Conservation (phyloP, 2,797 vertebrate species). For the Allobates femoralis region DNA sequence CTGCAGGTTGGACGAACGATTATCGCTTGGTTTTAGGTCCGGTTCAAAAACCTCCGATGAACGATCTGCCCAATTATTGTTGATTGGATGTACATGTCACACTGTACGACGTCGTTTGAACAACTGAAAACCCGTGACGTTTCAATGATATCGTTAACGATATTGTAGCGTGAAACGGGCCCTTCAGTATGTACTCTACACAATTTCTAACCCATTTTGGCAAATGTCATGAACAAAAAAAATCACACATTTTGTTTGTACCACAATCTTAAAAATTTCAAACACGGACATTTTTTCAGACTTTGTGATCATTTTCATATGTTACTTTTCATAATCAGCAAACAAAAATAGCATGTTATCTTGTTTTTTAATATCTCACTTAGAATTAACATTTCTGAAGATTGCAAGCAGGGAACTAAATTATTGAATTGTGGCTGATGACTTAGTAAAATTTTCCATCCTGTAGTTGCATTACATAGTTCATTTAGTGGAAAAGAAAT, state of each 20-base stretch:
- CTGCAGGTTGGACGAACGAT: no score
- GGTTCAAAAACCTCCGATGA: no score
- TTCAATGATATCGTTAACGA: no score
- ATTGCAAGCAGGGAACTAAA: conserved; percentile 32
- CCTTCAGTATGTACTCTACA: background rate
- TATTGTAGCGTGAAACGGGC: no score
- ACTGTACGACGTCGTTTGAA: no score
- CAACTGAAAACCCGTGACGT: no score
- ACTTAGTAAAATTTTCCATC: conserved; percentile 59
- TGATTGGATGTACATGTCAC: no score
- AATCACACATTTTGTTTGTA: background rate
- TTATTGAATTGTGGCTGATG: conserved; percentile 46
- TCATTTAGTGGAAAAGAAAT: conserved; percentile 58
- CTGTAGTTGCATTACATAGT: conserved; percentile 61
- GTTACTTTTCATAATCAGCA: conserved; percentile 1
- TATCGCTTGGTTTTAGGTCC: no score
- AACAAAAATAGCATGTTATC: conserved; percentile 22
- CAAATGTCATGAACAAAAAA: background rate
- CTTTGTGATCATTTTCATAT: background rate
- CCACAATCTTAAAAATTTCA: background rate
- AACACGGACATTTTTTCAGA: background rate
- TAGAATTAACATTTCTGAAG: conserved; percentile 37
- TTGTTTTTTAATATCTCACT: background rate
- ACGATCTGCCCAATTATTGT: no score
- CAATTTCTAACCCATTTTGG: background rate